Conservation (phyloP, 2,888 invertebrate genomes). For the Scelioninae gen. 1 region DNA sequence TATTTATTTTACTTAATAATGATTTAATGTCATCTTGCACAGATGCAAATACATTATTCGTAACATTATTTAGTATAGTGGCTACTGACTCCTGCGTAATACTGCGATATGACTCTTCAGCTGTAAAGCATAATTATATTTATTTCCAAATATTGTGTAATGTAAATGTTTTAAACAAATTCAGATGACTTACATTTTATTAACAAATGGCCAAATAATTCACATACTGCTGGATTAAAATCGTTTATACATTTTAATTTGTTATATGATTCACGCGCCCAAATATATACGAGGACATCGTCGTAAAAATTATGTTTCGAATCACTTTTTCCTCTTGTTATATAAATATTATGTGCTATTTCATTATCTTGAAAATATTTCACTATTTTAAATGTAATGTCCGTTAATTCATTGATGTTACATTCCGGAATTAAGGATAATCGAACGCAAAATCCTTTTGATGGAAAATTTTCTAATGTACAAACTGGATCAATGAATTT, state of each 20-base stretch:
- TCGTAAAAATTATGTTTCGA: conserved; percentile 78
- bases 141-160: neutral
- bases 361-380: conserved; percentile 87
- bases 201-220: conserved; percentile 91
- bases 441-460: conserved; percentile 89
- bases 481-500: conserved; percentile 86
- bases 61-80: conserved; percentile 71
- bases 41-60: conserved; percentile 70
- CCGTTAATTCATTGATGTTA: conserved; percentile 78
- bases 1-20: conserved; percentile 1
- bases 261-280: conserved; percentile 86
- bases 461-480: conserved; percentile 86
- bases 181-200: conserved; percentile 86
- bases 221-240: conserved; percentile 90
- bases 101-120: conserved; percentile 74
- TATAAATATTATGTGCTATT: conserved; percentile 91
- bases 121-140: conserved; percentile 69
- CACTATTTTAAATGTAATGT: conserved; percentile 85
- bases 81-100: conserved; percentile 75
- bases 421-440: conserved; percentile 82
- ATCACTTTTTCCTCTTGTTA: conserved; percentile 86
- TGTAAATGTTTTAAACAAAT: neutral
- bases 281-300: conserved; percentile 87
- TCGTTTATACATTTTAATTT: conserved; percentile 86
- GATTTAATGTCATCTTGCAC: conserved; percentile 32